phyloP scores from a whole-genome alignment of 2,888 invertebrate genomes.

The Limnephilus rhombicus region DNA sequence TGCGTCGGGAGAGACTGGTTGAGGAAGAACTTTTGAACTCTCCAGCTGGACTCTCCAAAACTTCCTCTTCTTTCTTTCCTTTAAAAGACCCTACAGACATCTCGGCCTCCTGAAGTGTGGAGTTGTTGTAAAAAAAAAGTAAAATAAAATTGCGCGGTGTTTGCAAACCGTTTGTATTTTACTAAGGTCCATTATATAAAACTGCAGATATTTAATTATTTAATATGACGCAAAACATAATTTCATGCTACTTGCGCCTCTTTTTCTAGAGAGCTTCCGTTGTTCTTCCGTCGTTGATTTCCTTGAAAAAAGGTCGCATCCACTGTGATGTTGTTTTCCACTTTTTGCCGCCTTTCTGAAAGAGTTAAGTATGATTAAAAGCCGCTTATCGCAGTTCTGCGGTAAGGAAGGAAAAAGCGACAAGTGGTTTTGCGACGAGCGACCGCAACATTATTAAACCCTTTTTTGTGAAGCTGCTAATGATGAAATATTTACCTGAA shows the following conservation, averaged over 20 bases:
- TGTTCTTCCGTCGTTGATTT: not conserved
- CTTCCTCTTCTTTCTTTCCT: too few species aligned
- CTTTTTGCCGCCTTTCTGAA: not conserved
- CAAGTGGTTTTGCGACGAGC: not conserved
- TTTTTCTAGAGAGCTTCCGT: not conserved
- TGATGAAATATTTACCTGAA: not conserved
- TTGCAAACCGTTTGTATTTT: not conserved
- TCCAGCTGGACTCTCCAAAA: too few species aligned
- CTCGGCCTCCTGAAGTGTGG: too few species aligned
- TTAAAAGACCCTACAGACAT: too few species aligned
- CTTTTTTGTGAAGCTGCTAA: not conserved
- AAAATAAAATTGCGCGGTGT: too few species aligned
- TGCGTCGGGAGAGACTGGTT: too few species aligned
- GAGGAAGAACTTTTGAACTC: too few species aligned
- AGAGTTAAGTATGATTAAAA: not conserved
- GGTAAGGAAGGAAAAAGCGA: not conserved
- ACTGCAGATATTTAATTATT: not conserved
- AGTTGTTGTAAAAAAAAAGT: too few species aligned
- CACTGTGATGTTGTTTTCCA: not conserved
- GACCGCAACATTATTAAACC: not conserved
- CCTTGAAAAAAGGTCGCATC: not conserved
- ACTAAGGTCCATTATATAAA: not conserved
- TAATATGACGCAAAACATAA: not conserved
- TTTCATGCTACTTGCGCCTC: not conserved
- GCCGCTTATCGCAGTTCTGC: not conserved